These are phyloP conservation scores for Sycophaga agraensis DNA, from an alignment of 1,140 invertebrate species.

Conservation along the genomic window DNA sequence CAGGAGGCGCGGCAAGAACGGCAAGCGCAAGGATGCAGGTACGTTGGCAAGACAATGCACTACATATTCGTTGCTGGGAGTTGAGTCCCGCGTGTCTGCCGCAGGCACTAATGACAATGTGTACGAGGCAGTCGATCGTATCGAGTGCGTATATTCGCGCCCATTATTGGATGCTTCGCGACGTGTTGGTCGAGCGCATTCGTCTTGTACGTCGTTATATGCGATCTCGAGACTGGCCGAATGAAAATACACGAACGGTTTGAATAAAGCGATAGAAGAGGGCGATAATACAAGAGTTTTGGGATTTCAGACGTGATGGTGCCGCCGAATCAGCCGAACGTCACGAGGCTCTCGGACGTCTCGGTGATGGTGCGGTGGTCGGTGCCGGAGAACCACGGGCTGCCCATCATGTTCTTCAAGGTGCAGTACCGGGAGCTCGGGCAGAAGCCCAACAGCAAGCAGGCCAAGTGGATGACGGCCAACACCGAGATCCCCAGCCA, in stretches of 20 bases:
- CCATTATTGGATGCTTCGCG: too few species aligned
- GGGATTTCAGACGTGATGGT: constrained; percentile 72
- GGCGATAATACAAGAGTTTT: not conserved
- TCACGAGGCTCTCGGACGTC: constrained; percentile 82
- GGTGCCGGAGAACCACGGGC: constrained; percentile 75
- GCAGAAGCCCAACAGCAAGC: constrained; percentile 50
- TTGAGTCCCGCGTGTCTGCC: too few species aligned
- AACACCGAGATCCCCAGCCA: constrained; percentile 79
- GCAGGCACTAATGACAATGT: too few species aligned
- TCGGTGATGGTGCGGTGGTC: constrained; percentile 92
- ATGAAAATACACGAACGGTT: too few species aligned
- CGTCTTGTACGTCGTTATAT: too few species aligned
- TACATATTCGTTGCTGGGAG: too few species aligned
- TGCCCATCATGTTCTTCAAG: constrained; percentile 88
- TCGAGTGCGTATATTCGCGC: too few species aligned
- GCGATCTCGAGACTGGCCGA: too few species aligned
- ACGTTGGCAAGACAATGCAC: too few species aligned
- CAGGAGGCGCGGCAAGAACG: constrained; percentile 52
- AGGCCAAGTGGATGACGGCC: constrained; percentile 74
- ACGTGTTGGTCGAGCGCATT: too few species aligned
- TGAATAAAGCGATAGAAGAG: not conserved
- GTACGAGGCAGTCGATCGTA: too few species aligned
- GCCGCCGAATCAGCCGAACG: constrained; percentile 81
- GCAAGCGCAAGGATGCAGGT: constrained; percentile 53
- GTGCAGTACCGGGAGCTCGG: constrained; percentile 79